phyloP scores from a whole-genome alignment of 2,888 invertebrate genomes.

The Branchellion lobata region DNA sequence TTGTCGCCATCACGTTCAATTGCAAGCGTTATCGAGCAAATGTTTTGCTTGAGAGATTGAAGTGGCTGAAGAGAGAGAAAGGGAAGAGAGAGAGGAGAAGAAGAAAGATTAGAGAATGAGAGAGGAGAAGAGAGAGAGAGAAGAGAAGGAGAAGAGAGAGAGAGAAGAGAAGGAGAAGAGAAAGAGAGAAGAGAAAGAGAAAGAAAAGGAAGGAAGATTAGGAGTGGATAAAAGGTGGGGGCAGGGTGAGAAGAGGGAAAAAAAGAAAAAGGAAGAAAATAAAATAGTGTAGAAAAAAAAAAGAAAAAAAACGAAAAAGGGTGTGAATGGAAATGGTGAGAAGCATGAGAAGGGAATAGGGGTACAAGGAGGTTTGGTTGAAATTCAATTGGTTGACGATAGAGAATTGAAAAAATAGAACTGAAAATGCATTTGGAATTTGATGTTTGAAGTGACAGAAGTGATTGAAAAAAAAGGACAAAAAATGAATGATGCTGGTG shows the following conservation, averaged over 20 bases:
- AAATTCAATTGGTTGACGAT: no score
- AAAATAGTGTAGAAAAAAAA: no score
- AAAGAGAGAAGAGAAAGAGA: neutral
- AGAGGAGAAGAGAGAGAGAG: neutral
- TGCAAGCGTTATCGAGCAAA: neutral
- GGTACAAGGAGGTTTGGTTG: no score
- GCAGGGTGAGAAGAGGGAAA: neutral
- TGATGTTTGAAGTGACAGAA: no score
- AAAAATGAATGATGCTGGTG: no score
- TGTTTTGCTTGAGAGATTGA: neutral
- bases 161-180: neutral
- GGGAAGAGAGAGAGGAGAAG: neutral
- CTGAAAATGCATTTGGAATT: no score
- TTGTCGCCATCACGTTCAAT: constrained; percentile 4
- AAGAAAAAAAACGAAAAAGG: no score
- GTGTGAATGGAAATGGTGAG: no score
- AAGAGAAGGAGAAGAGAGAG: neutral
- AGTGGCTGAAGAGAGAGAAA: neutral
- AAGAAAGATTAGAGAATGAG: neutral
- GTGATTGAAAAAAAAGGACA: no score
- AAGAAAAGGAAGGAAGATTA: neutral
- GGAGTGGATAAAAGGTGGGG: neutral
- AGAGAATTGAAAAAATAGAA: no score
- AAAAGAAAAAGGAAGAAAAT: no score
- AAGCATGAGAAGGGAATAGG: no score